These are phyloP conservation scores for Cryptops parisi DNA, from an alignment of 2,888 invertebrate species.

Conservation along the genomic window DNA sequence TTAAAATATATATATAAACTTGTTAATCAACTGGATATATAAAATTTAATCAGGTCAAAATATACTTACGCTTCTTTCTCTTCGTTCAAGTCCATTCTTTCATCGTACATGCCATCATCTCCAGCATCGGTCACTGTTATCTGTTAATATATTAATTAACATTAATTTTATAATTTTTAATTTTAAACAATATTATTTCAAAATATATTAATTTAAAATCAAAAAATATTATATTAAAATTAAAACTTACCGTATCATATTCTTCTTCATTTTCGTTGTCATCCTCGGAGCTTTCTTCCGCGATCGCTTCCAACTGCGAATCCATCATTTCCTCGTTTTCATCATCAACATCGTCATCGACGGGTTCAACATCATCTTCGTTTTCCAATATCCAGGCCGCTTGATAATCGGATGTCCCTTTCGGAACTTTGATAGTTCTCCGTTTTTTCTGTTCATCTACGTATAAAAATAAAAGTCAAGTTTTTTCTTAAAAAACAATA, in stretches of 20 bases:
- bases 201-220: too few species aligned
- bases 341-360: slow-evolving; percentile 24
- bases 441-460: slow-evolving; percentile 32
- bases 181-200: too few species aligned
- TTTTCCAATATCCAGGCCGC: slow-evolving; percentile 51
- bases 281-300: slow-evolving; percentile 32
- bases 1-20: not conserved
- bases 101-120: slow-evolving; percentile 55
- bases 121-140: too few species aligned
- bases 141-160: too few species aligned
- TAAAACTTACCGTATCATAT: slow-evolving; percentile 41
- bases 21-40: not conserved
- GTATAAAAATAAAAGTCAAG: slow-evolving; percentile 10
- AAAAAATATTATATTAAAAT: slow-evolving; percentile 4
- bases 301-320: not conserved
- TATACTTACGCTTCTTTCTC: slow-evolving; percentile 50
- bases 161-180: too few species aligned
- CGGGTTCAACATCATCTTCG: slow-evolving; percentile 33
- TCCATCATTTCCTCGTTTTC: slow-evolving; percentile 20
- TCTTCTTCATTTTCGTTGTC: slow-evolving; percentile 45
- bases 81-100: slow-evolving; percentile 52
- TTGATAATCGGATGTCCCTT: slow-evolving; percentile 95
- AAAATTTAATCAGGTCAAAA: too few species aligned
- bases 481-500: too few species aligned
- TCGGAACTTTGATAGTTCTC: slow-evolving; percentile 59